phyloP scores from a whole-genome alignment of 2,888 invertebrate genomes.

The Erpobdella octoculata region DNA sequence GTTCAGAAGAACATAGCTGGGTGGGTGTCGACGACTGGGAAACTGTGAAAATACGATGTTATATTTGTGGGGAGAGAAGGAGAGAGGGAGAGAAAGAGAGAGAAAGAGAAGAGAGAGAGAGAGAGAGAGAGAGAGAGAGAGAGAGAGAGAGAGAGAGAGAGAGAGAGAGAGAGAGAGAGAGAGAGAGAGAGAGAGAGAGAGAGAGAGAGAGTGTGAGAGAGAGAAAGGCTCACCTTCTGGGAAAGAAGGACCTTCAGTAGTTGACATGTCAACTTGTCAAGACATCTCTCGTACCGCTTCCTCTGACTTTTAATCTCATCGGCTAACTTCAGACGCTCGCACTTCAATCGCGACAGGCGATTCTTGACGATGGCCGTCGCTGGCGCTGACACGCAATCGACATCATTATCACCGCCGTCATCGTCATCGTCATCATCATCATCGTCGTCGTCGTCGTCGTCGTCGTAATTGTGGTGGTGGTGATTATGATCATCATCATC shows the following conservation, averaged over 20 bases:
- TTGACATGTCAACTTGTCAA: not conserved
- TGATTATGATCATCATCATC: not conserved
- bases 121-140: too few relatives aligned
- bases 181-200: too few relatives aligned
- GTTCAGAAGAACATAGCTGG: too few relatives aligned
- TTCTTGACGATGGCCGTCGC: not conserved
- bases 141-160: too few relatives aligned
- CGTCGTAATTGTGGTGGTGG: not conserved
- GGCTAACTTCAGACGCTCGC: not conserved
- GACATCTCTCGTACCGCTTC: not conserved
- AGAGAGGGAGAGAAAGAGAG: too few relatives aligned
- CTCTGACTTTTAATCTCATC: conserved; percentile 1
- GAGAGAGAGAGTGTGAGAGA: too few relatives aligned
- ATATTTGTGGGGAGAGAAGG: too few relatives aligned
- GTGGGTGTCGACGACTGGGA: too few relatives aligned
- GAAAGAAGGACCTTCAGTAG: not conserved
- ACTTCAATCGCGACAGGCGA: not conserved
- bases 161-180: too few relatives aligned
- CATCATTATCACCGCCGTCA: not conserved
- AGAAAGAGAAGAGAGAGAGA: too few relatives aligned
- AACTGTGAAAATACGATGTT: too few relatives aligned
- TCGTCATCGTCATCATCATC: not conserved
- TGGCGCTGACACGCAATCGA: not conserved
- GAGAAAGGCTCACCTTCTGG: not conserved
- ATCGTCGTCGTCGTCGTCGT: not conserved